These are phyloP conservation scores for Himantopus leucocephalus DNA, from an alignment of 2,113 vertebrate species.

Conservation along the genomic window DNA sequence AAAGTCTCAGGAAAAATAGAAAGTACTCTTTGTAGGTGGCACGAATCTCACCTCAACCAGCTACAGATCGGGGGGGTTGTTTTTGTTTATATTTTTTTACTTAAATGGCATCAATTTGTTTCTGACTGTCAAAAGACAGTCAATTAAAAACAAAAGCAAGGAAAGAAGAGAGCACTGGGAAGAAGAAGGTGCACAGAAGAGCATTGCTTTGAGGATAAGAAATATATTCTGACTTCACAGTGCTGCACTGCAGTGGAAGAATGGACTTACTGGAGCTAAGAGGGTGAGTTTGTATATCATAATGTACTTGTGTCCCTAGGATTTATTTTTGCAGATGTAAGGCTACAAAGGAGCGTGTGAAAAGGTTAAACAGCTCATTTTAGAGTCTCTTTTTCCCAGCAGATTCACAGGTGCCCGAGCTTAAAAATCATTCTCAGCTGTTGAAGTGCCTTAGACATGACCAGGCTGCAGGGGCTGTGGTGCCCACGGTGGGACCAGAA, in stretches of 20 bases:
- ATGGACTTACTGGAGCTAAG: not conserved
- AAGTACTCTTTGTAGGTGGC: not conserved
- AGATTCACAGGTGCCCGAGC: not conserved
- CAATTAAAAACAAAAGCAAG: not conserved
- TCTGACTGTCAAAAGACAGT: not conserved
- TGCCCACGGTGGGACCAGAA: not conserved
- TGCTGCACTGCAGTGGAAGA: not conserved
- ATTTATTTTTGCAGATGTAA: not conserved
- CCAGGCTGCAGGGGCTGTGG: not conserved
- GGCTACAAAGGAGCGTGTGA: not conserved
- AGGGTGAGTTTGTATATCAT: not conserved
- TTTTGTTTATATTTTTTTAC: not conserved
- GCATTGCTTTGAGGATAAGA: not conserved
- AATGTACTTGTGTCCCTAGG: not conserved
- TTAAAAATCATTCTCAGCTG: not conserved
- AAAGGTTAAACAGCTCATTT: slow-evolving; percentile 7
- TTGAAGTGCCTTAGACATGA: rapidly evolving
- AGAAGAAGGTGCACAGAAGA: not conserved
- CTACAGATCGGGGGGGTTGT: not conserved
- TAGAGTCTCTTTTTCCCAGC: not conserved
- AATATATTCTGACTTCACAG: not conserved
- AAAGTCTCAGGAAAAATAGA: not conserved
- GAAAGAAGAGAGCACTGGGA: not conserved
- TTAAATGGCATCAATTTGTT: not conserved
- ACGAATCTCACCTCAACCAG: not conserved